A percentile compares a stretch with the other conserved stretches of the same genome.
These are phyloP conservation scores for Semaprochilodus insignis DNA, from an alignment of 2,797 vertebrate species.

Conservation along the genomic window DNA sequence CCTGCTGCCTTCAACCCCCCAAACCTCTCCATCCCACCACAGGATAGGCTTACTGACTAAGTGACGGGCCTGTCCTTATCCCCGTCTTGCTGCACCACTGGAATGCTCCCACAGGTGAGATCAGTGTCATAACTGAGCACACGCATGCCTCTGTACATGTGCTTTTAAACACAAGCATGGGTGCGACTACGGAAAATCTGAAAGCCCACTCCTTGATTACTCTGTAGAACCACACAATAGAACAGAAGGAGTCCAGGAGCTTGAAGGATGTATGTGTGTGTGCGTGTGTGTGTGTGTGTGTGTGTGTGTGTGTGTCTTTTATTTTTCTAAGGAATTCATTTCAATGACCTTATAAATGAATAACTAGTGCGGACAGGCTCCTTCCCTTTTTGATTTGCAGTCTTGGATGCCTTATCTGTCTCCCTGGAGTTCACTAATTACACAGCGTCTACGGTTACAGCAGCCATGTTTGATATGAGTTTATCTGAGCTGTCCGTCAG, in stretches of 20 bases:
- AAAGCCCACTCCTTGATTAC: constrained; percentile 40
- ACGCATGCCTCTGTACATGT: constrained; percentile 10
- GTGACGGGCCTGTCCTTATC: constrained; percentile 72
- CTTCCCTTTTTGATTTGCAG: constrained; percentile 76
- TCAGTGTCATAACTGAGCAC: constrained; percentile 68
- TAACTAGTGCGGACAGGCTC: constrained; percentile 73
- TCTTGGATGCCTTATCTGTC: constrained; percentile 63
- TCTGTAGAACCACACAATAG: constrained; percentile 17
- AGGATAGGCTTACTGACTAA: constrained; percentile 79
- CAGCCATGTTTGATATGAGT: constrained; percentile 76
- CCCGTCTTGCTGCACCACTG: constrained; percentile 62
- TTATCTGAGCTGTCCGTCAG: constrained; percentile 75
- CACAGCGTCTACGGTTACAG: constrained; percentile 77
- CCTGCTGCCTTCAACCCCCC: constrained; percentile 63
- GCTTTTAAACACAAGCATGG: constrained; percentile 29
- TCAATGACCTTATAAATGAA: constrained; percentile 65
- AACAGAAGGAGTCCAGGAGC: background rate
- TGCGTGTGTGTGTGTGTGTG: constrained; percentile 44
- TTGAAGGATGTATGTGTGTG: constrained; percentile 53
- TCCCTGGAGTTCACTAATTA: constrained; percentile 74
- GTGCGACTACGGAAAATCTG: constrained; percentile 7
- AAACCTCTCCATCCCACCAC: constrained; percentile 64
- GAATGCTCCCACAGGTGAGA: constrained; percentile 77
- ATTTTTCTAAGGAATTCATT: constrained; percentile 54
- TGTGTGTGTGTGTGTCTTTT: constrained; percentile 10